Conservation (phyloP, 2,888 invertebrate genomes). For the Drosophila crucigera region DNA sequence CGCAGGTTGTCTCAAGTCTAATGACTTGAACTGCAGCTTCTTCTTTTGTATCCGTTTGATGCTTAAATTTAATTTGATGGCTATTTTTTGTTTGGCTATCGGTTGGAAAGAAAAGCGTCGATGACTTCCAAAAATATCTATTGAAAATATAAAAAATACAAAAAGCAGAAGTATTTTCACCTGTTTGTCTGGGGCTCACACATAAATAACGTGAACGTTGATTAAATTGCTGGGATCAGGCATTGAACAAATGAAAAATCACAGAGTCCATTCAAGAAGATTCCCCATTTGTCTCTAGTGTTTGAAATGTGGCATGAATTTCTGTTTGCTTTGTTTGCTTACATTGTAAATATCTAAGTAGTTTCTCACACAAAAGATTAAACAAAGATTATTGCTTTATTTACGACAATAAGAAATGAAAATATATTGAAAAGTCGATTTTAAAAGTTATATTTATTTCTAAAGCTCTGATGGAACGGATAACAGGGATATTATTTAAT, state of each 20-base stretch:
- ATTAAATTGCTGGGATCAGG: constrained; percentile 24
- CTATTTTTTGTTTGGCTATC: constrained; percentile 61
- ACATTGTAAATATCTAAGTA: neutral
- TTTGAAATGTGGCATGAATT: constrained; percentile 5
- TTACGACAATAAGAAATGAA: neutral
- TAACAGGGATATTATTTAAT: neutral
- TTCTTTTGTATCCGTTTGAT: constrained; percentile 55
- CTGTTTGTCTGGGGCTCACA: constrained; percentile 41
- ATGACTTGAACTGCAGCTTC: constrained; percentile 54
- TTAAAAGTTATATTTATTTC: neutral
- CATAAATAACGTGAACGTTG: constrained; percentile 18
- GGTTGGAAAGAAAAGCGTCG: constrained; percentile 51
- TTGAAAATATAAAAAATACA: constrained; percentile 28
- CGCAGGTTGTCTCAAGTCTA: constrained; percentile 53
- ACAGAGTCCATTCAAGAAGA: constrained; percentile 17
- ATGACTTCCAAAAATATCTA: constrained; percentile 42
- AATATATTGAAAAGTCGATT: neutral
- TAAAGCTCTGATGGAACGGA: neutral
- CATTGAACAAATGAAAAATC: neutral
- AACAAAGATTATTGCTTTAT: neutral
- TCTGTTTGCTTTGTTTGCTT: constrained; percentile 5
- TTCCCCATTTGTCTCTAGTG: constrained; percentile 12
- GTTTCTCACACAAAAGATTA: constrained; percentile 3
- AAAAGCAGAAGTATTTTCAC: constrained; percentile 61
- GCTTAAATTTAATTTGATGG: constrained; percentile 60